Evolutionary conservation across 2,113 vertebrate species (phyloP), one percentile per base, ranked within the genome.

Genomic region (Raphicerus campestris): DNA sequence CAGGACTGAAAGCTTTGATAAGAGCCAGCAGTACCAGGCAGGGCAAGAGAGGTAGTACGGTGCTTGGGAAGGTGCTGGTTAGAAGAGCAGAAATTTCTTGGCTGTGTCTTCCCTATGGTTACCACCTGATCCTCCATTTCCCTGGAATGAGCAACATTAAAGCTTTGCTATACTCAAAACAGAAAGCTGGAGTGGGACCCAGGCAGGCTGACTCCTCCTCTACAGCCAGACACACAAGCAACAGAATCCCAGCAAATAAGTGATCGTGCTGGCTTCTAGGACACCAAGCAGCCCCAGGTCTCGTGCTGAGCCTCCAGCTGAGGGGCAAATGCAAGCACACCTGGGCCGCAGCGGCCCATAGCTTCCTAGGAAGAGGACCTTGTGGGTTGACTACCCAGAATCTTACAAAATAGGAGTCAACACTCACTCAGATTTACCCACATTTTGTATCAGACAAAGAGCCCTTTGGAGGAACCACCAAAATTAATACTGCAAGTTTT

Each of bases 301-400:
- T 10, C 22, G n/a, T 11, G n/a, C 42, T 28, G 28, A 70, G 58
- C n/a, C 49, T 42, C 10, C 1, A 32, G n/a, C 22, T 24, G 17
- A 45, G 5, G 26, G 58, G 28, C 32, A 66, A 56, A 81, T 2
- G 10, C 10, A 1, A 58, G 47, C 49, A 39, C 83, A 19, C 11
- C 5, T 5, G 13, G 5, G 17, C 5, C 26, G 11, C 8, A 47
- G 42, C 0, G 49, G 26, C 45, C 39, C 2, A 15, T 28, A 35
- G 15, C 22, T 87, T 49, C 32, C 32, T 13, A 90, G 53, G n/a
- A 92, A 55, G 39, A 30, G 2, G 7, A 13, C 28, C 22, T 20
- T 7, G 24, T 10, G 75, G 58, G 60, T 45, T 91, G 13, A 35
- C 13, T 17, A 22, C 35, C 3, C 3, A 66, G 11, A 60, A 56